phyloP scores from a whole-genome alignment of 2,888 invertebrate species.

The Lepidochrysops patricia region DNA sequence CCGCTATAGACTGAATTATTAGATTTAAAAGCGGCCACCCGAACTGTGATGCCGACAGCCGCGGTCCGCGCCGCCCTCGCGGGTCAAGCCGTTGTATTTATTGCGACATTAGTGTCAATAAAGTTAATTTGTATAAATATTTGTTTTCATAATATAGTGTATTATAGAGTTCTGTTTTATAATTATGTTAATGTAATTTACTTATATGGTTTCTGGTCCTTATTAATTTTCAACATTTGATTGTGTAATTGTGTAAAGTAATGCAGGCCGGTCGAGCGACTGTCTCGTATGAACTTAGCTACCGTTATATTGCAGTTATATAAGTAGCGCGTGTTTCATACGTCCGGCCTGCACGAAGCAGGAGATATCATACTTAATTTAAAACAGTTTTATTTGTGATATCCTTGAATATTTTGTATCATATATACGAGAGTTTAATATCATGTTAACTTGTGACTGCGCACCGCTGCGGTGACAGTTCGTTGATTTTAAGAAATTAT shows the following conservation, averaged over 20 bases:
- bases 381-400: conserved; percentile 65
- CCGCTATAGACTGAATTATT: conserved; percentile 29
- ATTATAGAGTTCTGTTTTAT: conserved; percentile 10
- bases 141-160: conserved; percentile 14
- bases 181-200: conserved; percentile 13
- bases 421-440: conserved; percentile 54
- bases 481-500: conserved; percentile 31
- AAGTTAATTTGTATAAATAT: conserved; percentile 9
- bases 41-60: conserved; percentile 12
- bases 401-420: conserved; percentile 68
- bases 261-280: not conserved
- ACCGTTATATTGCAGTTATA: too few species aligned
- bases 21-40: conserved; percentile 20
- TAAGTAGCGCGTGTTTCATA: too few species aligned
- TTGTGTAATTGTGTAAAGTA: conserved; percentile 4
- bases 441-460: conserved; percentile 46
- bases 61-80: not conserved
- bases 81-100: conserved; percentile 13
- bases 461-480: conserved; percentile 31
- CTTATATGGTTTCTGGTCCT: conserved; percentile 10
- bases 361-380: conserved; percentile 29
- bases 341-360: not conserved
- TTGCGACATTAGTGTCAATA: conserved; percentile 14
- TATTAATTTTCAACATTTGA: conserved; percentile 9
- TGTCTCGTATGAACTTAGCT: too few species aligned